phyloP scores from a whole-genome alignment of 1,140 invertebrate species.

The Scaptodrosophila lebanonensis region DNA sequence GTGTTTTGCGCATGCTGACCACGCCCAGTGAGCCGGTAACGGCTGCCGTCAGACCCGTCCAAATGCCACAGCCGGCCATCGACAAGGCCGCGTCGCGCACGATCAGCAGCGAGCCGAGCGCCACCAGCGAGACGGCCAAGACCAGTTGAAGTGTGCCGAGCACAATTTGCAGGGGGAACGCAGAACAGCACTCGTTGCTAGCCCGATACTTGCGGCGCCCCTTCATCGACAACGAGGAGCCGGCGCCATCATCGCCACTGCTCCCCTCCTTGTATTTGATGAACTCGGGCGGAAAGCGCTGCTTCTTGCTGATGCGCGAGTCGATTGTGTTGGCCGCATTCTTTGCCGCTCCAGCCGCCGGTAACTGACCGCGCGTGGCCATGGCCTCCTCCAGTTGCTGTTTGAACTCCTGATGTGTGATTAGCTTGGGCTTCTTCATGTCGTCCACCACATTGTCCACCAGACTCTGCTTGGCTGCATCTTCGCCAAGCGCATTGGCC shows the following conservation, averaged over 20 bases:
- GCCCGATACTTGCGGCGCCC: slow-evolving; percentile 37
- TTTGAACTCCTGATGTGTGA: slow-evolving; percentile 67
- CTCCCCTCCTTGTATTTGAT: slow-evolving; percentile 64
- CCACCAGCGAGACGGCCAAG: slow-evolving; percentile 65
- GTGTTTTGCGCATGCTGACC: slow-evolving; percentile 69
- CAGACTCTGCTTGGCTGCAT: slow-evolving; percentile 7
- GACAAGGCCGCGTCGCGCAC: slow-evolving; percentile 65
- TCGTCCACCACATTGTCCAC: slow-evolving; percentile 6
- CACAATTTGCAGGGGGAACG: slow-evolving; percentile 67
- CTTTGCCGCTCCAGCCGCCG: slow-evolving; percentile 19
- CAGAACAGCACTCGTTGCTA: slow-evolving; percentile 65
- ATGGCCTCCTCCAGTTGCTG: slow-evolving; percentile 63
- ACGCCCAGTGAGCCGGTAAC: slow-evolving; percentile 71
- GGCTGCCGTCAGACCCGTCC: slow-evolving; percentile 68
- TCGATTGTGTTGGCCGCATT: slow-evolving; percentile 52
- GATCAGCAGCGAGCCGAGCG: slow-evolving; percentile 65
- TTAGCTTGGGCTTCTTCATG: slow-evolving; percentile 49
- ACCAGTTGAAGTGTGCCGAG: slow-evolving; percentile 66
- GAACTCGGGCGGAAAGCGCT: slow-evolving; percentile 66
- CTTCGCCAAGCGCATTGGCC: slow-evolving; percentile 21
- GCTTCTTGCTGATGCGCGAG: slow-evolving; percentile 73
- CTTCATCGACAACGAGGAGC: slow-evolving; percentile 45
- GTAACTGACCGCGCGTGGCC: slow-evolving; percentile 27
- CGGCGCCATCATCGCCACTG: slow-evolving; percentile 19
- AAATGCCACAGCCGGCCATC: slow-evolving; percentile 71